Evolutionary conservation across 2,888 invertebrate genomes (phyloP).

Genomic region (Yponomeuta plumbellus): DNA sequence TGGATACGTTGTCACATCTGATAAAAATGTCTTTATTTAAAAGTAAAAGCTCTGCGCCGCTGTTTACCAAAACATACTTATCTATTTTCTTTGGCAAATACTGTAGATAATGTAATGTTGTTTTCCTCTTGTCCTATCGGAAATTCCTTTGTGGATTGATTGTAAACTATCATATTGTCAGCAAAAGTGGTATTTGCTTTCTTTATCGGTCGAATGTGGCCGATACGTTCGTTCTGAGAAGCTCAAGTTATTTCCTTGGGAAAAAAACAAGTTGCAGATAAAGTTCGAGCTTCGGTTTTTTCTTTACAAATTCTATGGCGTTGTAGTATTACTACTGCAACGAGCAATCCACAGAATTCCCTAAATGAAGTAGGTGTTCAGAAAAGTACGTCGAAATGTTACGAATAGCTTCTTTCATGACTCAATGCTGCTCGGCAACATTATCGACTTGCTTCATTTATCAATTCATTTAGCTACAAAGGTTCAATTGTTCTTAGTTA

Average conservation of each 20-base stretch:
- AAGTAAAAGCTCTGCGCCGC: not conserved
- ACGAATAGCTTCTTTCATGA: not conserved
- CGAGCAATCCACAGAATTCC: not conserved
- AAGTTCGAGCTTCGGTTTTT: not conserved
- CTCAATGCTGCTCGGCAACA: not conserved
- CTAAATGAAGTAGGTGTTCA: not conserved
- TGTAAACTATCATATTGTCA: constrained; percentile 8
- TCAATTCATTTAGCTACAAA: constrained; percentile 7
- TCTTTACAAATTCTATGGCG: not conserved
- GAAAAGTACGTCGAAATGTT: not conserved
- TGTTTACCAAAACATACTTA: not conserved
- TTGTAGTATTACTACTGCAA: not conserved
- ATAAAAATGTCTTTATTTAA: not conserved
- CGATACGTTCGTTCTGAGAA: constrained; percentile 23
- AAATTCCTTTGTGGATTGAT: not conserved
- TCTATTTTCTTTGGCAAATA: not conserved
- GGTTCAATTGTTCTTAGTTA: constrained; percentile 7
- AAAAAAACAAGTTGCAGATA: constrained; percentile 2
- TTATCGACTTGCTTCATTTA: not conserved
- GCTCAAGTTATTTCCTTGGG: not conserved
- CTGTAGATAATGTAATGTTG: not conserved
- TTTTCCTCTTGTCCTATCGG: not conserved
- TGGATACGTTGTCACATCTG: not conserved
- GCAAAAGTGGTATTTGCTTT: constrained; percentile 25
- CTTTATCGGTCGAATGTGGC: constrained; percentile 25